Evolutionary conservation across 92 coral and sea anemone species (phyloP), one percentile per base, ranked within the genome.

Genomic region (Parazoanthus atlanticus): DNA sequence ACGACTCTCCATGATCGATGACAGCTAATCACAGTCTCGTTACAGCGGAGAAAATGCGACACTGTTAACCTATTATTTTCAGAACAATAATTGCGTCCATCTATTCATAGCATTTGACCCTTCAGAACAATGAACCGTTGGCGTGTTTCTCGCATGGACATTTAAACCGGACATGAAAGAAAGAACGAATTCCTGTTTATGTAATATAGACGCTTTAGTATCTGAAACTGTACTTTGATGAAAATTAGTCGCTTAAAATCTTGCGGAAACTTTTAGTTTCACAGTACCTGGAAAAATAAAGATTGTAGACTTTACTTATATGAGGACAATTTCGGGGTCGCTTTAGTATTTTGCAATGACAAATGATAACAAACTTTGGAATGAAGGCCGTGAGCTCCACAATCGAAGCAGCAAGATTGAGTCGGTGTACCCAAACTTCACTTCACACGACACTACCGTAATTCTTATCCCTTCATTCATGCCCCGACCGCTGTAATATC

Each of bases 71-170:
- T 38, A 65, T 36, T 82, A 19, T 69, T 69, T 23, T 70, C 36
- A 17, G 40, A 70, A 46, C 78, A 84, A 83, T 67, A 40, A 83
- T 11, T 46, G 77, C 26, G 49, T 52, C 67, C 19, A 16, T 49
- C n/a, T 84, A 23, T 70, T 69, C 66, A 30, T 26, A 82, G 64
- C 72, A 82, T 54, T 64, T 70, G 78, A 84, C 78, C 86, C 74
- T 82, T 70, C 36, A 79, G 34, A 71, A 78, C 82, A 46, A 49
- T 65, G 11, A 0, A 7, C 19, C 54, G 46, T 75, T 21, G n/a
- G 49, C 5, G 28, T 38, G 52, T 74, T 74, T 34, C 28, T 36
- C 79, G 6, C 30, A 31, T 73, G 41, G 6, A 15, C 8, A 16
- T 19, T 31, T 30, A 23, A 73, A 75, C 10, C 0, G 0, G 46